Evolutionary conservation across 1,140 invertebrate genomes (phyloP).

Genomic region (Augochlora pura): DNA sequence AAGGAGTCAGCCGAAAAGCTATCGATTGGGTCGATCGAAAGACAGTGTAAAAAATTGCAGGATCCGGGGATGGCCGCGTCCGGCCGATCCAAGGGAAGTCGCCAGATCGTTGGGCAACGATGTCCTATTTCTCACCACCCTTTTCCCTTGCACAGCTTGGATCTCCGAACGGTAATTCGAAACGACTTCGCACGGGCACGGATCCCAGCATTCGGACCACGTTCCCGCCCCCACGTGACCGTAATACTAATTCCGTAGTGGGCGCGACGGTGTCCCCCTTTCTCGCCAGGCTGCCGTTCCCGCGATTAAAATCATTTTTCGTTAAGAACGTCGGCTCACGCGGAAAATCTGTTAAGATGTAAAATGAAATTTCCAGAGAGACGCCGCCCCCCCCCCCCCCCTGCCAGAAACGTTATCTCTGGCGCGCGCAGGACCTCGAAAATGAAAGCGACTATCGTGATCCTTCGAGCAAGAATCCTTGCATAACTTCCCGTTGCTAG

Average conservation of each 20-base stretch:
- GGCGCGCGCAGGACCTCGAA: neutral
- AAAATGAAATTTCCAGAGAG: conserved; percentile 27
- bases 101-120: neutral
- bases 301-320: conserved; percentile 58
- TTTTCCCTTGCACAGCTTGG: conserved; percentile 12
- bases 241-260: conserved; percentile 28
- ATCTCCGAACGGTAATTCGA: conserved; percentile 26
- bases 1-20: neutral
- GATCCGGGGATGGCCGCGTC: neutral
- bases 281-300: neutral
- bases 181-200: conserved; percentile 7
- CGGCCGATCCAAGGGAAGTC: neutral
- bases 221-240: conserved; percentile 48
- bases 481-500: no score
- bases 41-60: neutral
- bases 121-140: neutral
- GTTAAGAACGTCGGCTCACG: conserved; percentile 3
- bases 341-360: conserved; percentile 10
- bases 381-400: neutral
- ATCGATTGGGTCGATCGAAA: neutral
- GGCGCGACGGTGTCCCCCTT: neutral
- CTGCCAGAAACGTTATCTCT: neutral
- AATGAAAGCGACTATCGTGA: no score
- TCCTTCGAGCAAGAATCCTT: no score
- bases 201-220: conserved; percentile 43